Evolutionary conservation across 2,888 invertebrate genomes (phyloP), one percentile per base, ranked within the genome.

Genomic region (Slavum lentiscoides): DNA sequence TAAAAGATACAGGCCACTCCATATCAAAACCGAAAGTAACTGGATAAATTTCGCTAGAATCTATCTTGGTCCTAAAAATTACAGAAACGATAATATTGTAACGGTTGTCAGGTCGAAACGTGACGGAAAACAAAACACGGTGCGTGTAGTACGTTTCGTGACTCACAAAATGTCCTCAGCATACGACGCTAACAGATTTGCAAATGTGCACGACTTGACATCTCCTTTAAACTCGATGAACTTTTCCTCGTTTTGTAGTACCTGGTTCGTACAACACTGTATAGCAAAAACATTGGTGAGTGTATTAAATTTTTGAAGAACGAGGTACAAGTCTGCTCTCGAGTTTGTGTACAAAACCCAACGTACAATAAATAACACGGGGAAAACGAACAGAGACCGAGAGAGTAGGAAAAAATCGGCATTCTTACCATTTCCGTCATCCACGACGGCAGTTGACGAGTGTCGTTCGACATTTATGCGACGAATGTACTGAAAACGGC

Each of bases 1-100:
- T 87, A 84, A 89, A 91, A 81, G 86, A 88, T 84, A 91, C 91
- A 8, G 91, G 90, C 91, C 91, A 91, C 85, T 91, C 91, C 86
- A 91, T 87, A 85, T 91, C 91, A 84, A 91, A 91, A 7, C 91
- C 91, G 43, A 58, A 76, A 6, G 68, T 67, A 23, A 68, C n/a
- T 49, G 59, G 43, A 15, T 19, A 8, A 8, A n/a, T 30, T 49
- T 68, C 17, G 4, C 15, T 76, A 23, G 75, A 68, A 15, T 76
- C 75, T 30, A 76, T 49, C 17, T 76, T 67, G 30, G 8, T 17
- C 6, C 75, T 76, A 59, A 13, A 74, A 13, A 74, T 21, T 11
- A 61, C 43, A 61, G 2, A 37, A 64, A 64, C 19, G 19, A 55
- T 49, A 49, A 49, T 30, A 30, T 19, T 55, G 6, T 55, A 37